phyloP scores from a whole-genome alignment of 2,888 invertebrate genomes.

The Dicyrtomina minuta region DNA sequence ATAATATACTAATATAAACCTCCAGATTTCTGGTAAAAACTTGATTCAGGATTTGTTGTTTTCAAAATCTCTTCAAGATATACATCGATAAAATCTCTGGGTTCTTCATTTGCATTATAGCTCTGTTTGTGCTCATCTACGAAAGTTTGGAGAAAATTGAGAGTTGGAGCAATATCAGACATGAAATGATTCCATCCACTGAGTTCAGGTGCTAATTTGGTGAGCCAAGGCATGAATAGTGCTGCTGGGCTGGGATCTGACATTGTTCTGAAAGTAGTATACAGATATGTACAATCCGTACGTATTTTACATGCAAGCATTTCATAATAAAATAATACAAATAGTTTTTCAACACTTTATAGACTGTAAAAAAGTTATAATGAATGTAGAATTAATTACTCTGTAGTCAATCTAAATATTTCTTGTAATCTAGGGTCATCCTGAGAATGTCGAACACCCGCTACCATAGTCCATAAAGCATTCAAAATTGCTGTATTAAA shows the following conservation, averaged over 20 bases:
- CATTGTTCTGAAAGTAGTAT: no score
- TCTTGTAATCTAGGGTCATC: conserved; percentile 1
- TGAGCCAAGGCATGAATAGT: conserved; percentile 41
- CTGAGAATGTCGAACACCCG: background rate
- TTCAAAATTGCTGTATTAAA: conserved; percentile 3
- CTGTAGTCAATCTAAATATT: background rate
- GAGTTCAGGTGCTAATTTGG: conserved; percentile 36
- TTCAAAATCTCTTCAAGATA: conserved; percentile 44
- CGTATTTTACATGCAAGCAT: no score
- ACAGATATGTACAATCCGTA: no score
- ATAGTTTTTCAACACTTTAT: no score
- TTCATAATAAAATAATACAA: no score
- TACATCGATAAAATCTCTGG: conserved; percentile 45
- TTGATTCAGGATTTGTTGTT: conserved; percentile 41
- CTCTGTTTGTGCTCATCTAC: conserved; percentile 33
- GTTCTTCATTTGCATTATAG: conserved; percentile 27
- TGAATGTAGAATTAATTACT: background rate
- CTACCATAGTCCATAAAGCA: background rate
- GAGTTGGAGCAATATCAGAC: conserved; percentile 35
- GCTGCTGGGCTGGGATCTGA: conserved; percentile 1
- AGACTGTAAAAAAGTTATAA: no score
- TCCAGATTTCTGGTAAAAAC: conserved; percentile 46
- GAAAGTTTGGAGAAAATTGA: conserved; percentile 39
- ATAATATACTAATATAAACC: no score
- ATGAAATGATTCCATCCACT: conserved; percentile 40